Base-by-base conservation (phyloP, 2,888 invertebrate species). In the Leptinotarsa haldemani region DNA sequence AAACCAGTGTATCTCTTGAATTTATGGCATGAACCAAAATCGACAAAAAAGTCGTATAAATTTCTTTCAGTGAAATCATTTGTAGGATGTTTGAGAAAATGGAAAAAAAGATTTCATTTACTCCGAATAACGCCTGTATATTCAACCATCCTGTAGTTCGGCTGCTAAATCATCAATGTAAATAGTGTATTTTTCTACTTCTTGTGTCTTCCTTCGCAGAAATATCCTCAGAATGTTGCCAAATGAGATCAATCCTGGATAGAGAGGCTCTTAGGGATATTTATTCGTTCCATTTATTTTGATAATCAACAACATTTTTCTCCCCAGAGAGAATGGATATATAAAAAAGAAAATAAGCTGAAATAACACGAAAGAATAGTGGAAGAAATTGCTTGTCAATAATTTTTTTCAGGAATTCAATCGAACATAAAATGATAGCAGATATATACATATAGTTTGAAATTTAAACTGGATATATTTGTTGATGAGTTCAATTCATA, bases 261-360 rank as follows among this genome's bases (percentile, higher is more conserved):
- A 68, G 68, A 74, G 70, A 70, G 67, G 70, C 74, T 70, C 74
- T 74, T 61, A 70, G 68, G 67, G 70, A 70, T 74, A 74, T 74
- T 74, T 74, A 70, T 70, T 63, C 65, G 52, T 66, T 67, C 68
- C 70, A 65, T 68, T 74, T 67, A 64, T 70, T 69, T 53, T 65
- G 74, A 70, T 74, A 67, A 70, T 74, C 67, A 74, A 70, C 66
- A 70, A 67, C 22, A 52, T 30, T 53, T 56, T 70, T 67, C 66
- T 73, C 66, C 58, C 25, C 47, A 47, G 53, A 46, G 61, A 63
- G 66, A 65, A 52, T 53, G 53, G 15, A 52, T 25, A 67, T 53
- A 50, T 30, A 30, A 53, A 52, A 52, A 20, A 53, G 48, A 30
- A 53, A 67, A 67, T 67, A 46, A 53, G 25, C 12, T 30, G 22